Evolutionary conservation across 2,888 invertebrate genomes (phyloP), one percentile per base, ranked within the genome.

Genomic region (Spilosoma lubricipeda): DNA sequence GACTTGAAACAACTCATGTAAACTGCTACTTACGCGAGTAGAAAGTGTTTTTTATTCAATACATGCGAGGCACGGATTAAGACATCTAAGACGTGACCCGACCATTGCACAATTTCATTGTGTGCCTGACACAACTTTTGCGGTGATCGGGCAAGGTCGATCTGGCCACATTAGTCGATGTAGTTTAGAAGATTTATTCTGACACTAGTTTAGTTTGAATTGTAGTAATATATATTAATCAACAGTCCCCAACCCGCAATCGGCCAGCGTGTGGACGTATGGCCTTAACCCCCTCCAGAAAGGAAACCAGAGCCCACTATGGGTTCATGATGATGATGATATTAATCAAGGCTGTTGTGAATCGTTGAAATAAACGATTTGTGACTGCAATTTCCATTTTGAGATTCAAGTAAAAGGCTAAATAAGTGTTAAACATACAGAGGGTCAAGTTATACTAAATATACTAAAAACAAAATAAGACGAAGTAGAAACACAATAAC

Each of bases 31-130:
- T 81, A 76, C 77, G 81, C 74, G 79, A 74, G 80, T 91, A 88
- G 90, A 91, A 90, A 91, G 91, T 90, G 88, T 86, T 88, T 64
- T 83, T 82, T 82, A 76, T 76, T 75, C 76, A 77, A 74, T 79
- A 81, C 85, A 85, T 86, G 84, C 85, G 81, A 80, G 79, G 82
- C 85, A 88, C 85, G 88, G 89, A 90, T 91, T 89, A 90, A 85
- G 80, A 82, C 84, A 80, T 83, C 83, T 73, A 77, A 82, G 77
- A 86, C 88, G 88, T 87, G 90, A 87, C 86, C 71, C 73, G 89
- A 80, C 75, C 77, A 82, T 90, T 91, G 86, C 90, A 87, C 89
- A 90, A 91, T 83, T 77, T 72, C 75, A 82, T 85, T 84, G 83
- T 81, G 82, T 83, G 81, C 81, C 79, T 85, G 84, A 39, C 39